Conservation (phyloP, 1,140 invertebrate genomes). For the Drosophila elegans region DNA sequence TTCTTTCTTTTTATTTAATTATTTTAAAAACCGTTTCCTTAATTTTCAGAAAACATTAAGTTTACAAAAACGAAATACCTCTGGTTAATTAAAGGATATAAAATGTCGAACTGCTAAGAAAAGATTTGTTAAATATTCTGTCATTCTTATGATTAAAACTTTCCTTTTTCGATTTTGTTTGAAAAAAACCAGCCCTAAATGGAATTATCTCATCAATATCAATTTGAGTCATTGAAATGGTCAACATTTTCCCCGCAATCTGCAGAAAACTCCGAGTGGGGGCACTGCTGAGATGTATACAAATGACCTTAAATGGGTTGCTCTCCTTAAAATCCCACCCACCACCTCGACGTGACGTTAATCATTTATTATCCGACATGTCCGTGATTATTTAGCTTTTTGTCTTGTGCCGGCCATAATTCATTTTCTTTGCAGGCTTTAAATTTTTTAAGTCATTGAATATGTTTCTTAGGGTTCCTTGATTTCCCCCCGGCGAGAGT, state of each 20-base stretch:
- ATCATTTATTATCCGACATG: conserved; percentile 83
- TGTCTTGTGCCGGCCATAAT: conserved; percentile 59
- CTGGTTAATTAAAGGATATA: too few species aligned
- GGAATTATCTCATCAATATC: conserved; percentile 52
- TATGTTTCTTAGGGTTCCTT: conserved; percentile 7
- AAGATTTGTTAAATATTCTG: too few species aligned
- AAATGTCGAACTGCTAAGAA: too few species aligned
- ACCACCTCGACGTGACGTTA: conserved; percentile 51
- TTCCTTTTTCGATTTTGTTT: not conserved
- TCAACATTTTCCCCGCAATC: conserved; percentile 23
- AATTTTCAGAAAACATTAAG: too few species aligned
- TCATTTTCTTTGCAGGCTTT: conserved; percentile 64
- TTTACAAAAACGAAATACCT: too few species aligned
- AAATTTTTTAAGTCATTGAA: conserved; percentile 52
- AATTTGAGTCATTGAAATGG: conserved; percentile 44
- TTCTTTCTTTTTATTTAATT: too few species aligned
- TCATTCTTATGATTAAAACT: conserved; percentile 9
- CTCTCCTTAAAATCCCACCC: conserved; percentile 1
- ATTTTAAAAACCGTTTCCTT: too few species aligned
- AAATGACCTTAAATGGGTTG: conserved; percentile 62
- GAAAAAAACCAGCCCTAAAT: conserved; percentile 6
- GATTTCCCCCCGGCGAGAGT: conserved; percentile 14
- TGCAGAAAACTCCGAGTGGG: not conserved
- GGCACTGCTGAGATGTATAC: conserved; percentile 35
- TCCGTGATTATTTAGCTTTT: conserved; percentile 81